Base-by-base conservation (phyloP, 2,797 vertebrate species). In the Lindbergichthys nudifrons region DNA sequence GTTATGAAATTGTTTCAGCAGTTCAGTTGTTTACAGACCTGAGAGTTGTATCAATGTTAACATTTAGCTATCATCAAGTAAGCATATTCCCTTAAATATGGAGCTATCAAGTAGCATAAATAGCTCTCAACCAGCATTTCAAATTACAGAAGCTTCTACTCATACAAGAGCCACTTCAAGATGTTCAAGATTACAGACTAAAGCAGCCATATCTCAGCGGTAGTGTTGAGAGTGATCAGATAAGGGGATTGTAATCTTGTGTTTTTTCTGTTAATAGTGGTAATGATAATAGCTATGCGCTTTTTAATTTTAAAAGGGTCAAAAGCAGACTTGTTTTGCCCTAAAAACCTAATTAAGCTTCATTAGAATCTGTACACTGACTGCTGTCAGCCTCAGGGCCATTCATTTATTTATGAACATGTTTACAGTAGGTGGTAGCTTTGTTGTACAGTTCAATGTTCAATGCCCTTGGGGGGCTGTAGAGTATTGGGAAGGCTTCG, bases 391-490 rank as follows among this genome's bases (percentile, higher is more conserved):
- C 83, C 75, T 75, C 16, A 4, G 70, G 82, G 74, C 42, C 48
- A 59, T 72, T 45, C 59, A 52, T 65, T 82, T 68, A 77, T 87
- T 86, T 69, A 73, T 59, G 73, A 73, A 56, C 74, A 78, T 62
- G 64, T 70, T 72, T 82, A 79, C 77, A 84, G 75, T 68, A 70
- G 66, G 60, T 77, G 65, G 53, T 71, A 32, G 59, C 75, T 85
- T 83, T 88, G 75, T 90, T 82, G 43, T 79, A 70, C 68, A 77
- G 67, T 68, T 82, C 65, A 56, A n/a, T 82, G 58, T 70, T 30
- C 8, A 65, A 70, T 73, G 79, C 81, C 87, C 79, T 54, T 16
- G 54, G 76, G 87, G 79, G 79, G 76, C 72, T 77, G 60, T 65
- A 7, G 77, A 77, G 68, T 87, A 50, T 70, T 62, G 43, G 45